Base-by-base conservation (phyloP, 2,113 vertebrate genomes). In the Tenrec ecaudatus region DNA sequence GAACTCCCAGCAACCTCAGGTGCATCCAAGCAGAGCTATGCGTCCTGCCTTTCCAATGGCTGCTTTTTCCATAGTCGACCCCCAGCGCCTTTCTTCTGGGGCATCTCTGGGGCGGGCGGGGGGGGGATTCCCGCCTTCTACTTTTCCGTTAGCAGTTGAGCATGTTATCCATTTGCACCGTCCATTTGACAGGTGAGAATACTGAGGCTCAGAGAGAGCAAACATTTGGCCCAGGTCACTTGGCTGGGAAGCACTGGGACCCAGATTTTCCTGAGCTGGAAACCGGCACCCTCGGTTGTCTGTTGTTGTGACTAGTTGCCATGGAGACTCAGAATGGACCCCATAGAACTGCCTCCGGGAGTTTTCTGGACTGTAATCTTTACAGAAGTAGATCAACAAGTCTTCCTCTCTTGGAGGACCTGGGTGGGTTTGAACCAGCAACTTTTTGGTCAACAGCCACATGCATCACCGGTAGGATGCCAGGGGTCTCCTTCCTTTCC, bases 171-270 rank as follows among this genome's bases (percentile, higher is more conserved):
- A 36, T 73, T 36, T 36, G 33, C 8, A 73, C 71, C 33, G n/a
- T 19, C 20, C 75, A 62, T 76, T 79, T 14, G n/a, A 75, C 88
- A 94, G 73, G 38, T n/a, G 69, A 60, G 76, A 78, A 86, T 85
- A 82, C 1, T 2, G 47, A 94, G 82, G 76, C 66, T 33, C 9
- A 25, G 38, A 68, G 62, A 89, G 57, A 19, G 27, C 22, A 38
- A 62, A 38, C 1, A 3, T 3, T 75, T 29, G 25, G 27, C 43
- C 60, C 6, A 40, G 47, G 14, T 36, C 33, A 23, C 3, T 4
- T 11, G 82, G 64, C n/a, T 58, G 66, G 38, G 38, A 57, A 80
- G 60, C 10, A 36, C 36, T 66, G 16, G 15, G 33, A 33, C 15
- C 36, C 1, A 27, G 69, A 7, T 47, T 3, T 6, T 36, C 20